Base-by-base conservation (phyloP, 2,888 invertebrate genomes). In the Odontocerum albicorne region DNA sequence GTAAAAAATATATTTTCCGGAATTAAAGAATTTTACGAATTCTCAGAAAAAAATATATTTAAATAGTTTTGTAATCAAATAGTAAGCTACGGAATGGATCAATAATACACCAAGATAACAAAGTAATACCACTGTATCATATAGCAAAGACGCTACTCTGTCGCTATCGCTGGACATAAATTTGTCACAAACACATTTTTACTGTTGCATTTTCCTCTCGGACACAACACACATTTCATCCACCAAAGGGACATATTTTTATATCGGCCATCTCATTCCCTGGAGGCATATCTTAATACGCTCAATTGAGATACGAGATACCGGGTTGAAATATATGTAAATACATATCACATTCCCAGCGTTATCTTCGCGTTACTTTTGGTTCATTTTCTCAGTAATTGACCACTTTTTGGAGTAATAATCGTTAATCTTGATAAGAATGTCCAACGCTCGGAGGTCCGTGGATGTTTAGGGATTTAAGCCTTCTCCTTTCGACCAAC, bases 351-450 rank as follows among this genome's bases (percentile, higher is more conserved):
- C 35, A 42, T 46, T 38, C 49, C 22, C 20, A 12, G 15, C 13
- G 38, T 55, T 55, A 50, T 55, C 49, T 22, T 12, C 27, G 20
- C 38, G 32, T 39, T 38, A 40, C 49, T 40, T 55, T 51, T 45
- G 39, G 49, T 55, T 50, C 40, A 33, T 45, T 49, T 55, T 45
- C 45, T 39, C 49, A 19, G 55, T 55, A 55, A 55, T 55, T 55
- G 55, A 55, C 55, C 55, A 56, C 47, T 53, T 57, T 57, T 57
- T 53, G 45, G 31, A 46, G 54, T 49, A 57, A 57, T 57, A 54
- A 44, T 49, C 57, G 53, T 57, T 57, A 57, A 49, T 53, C 49
- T 52, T 27, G 42, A 47, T 55, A 47, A 47, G 52, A 20, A 46
- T 35, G 33, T 46, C 46, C 45, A n/a, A 33, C 33, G 35, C 35